phyloP scores from a whole-genome alignment of 2,797 vertebrate species.

The Takifugu rubripes region DNA sequence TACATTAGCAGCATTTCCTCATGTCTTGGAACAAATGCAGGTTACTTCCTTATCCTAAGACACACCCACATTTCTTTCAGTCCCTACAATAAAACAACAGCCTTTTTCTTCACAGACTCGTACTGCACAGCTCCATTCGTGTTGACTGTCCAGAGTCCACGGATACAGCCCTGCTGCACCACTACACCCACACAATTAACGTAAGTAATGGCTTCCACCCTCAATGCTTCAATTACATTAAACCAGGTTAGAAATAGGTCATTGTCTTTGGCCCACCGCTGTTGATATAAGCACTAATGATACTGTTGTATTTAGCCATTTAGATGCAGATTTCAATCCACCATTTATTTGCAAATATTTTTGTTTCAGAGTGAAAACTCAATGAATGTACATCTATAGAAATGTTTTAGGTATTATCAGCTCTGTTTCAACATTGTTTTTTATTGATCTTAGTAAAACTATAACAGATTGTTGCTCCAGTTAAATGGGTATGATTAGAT shows the following conservation, averaged over 20 bases:
- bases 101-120: constrained; percentile 41
- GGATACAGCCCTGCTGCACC: constrained; percentile 33
- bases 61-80: constrained; percentile 59
- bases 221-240: neutral
- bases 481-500: neutral
- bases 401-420: neutral
- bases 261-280: neutral
- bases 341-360: neutral
- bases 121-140: constrained; percentile 61
- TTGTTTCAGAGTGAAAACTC: too few species aligned
- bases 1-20: too few species aligned
- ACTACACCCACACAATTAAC: constrained; percentile 14
- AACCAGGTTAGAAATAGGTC: neutral
- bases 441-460: neutral
- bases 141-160: constrained; percentile 82
- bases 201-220: constrained; percentile 38
- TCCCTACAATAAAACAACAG: constrained; percentile 31
- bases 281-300: too few species aligned
- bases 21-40: too few species aligned
- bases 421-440: neutral
- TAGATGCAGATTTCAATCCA: neutral
- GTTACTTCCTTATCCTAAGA: constrained; percentile 9
- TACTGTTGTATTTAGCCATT: too few species aligned
- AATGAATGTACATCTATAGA: too few species aligned
- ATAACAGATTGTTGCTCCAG: neutral